phyloP scores from a whole-genome alignment of 2,113 vertebrate species.

The Paraplagusia blochii region DNA sequence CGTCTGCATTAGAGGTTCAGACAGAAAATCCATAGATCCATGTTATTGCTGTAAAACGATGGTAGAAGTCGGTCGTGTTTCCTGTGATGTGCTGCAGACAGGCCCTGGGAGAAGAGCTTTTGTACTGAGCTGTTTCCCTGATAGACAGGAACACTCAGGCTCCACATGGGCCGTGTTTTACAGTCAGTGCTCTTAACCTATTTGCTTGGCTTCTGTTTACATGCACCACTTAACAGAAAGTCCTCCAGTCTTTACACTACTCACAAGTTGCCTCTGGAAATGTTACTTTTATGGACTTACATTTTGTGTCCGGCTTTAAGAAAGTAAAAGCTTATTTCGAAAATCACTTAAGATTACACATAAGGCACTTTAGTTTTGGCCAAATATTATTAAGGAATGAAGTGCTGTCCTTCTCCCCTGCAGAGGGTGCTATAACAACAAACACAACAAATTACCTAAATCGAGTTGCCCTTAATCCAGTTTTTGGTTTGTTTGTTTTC shows the following conservation, averaged over 20 bases:
- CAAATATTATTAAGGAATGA: too few species aligned
- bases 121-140: slow-evolving; percentile 35
- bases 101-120: slow-evolving; percentile 52
- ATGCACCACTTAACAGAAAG: slow-evolving; percentile 45
- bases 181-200: slow-evolving; percentile 39
- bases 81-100: slow-evolving; percentile 33
- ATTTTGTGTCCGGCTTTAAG: not conserved
- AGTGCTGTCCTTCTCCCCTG: too few species aligned
- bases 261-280: slow-evolving; percentile 2
- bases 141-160: slow-evolving; percentile 35
- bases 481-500: too few species aligned
- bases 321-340: too few species aligned
- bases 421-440: too few species aligned
- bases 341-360: too few species aligned
- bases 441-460: too few species aligned
- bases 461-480: too few species aligned
- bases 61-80: slow-evolving; percentile 25
- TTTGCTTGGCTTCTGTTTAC: slow-evolving; percentile 34
- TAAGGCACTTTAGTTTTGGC: too few species aligned
- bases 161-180: slow-evolving; percentile 13
- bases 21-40: slow-evolving; percentile 59
- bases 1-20: slow-evolving; percentile 28
- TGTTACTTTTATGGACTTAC: slow-evolving; percentile 5
- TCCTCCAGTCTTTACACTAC: slow-evolving; percentile 4
- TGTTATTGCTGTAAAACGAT: slow-evolving; percentile 33